These are phyloP conservation scores for Lethrus apterus DNA, from an alignment of 1,140 invertebrate genomes.

Conservation along the genomic window DNA sequence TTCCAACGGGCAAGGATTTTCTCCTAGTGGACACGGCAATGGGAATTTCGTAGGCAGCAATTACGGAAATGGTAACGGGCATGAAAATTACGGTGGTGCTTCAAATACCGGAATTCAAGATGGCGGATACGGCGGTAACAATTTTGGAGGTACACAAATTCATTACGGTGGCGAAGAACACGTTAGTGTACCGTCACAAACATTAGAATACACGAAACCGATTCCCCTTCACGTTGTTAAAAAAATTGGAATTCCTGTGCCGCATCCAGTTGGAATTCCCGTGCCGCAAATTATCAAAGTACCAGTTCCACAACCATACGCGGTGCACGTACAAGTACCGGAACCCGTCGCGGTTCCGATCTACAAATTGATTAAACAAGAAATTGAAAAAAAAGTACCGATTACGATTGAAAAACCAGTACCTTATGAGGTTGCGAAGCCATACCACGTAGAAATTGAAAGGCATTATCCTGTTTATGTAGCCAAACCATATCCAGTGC, in stretches of 20 bases:
- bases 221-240: constrained; percentile 66
- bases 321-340: constrained; percentile 61
- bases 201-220: constrained; percentile 57
- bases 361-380: constrained; percentile 55
- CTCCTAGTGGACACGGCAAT: constrained; percentile 18
- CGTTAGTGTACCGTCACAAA: constrained; percentile 44
- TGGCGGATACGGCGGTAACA: constrained; percentile 25
- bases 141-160: constrained; percentile 26
- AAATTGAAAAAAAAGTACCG: constrained; percentile 66
- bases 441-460: constrained; percentile 68
- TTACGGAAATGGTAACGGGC: too few species aligned
- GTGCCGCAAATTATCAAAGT: constrained; percentile 67
- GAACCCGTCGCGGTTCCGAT: constrained; percentile 67
- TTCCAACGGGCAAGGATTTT: constrained; percentile 22
- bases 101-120: too few species aligned
- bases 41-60: too few species aligned
- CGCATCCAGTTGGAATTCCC: constrained; percentile 64
- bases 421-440: constrained; percentile 68
- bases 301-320: constrained; percentile 67
- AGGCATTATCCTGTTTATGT: constrained; percentile 70
- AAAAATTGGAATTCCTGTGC: constrained; percentile 66
- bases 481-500: constrained; percentile 65
- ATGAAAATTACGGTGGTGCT: too few species aligned
- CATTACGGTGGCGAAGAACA: constrained; percentile 27
- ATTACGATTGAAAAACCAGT: constrained; percentile 70